Percentiles rank a stretch among this genome's conserved stretches.
phyloP scores from a whole-genome alignment of 2,113 vertebrate species.

The Channa argus region DNA sequence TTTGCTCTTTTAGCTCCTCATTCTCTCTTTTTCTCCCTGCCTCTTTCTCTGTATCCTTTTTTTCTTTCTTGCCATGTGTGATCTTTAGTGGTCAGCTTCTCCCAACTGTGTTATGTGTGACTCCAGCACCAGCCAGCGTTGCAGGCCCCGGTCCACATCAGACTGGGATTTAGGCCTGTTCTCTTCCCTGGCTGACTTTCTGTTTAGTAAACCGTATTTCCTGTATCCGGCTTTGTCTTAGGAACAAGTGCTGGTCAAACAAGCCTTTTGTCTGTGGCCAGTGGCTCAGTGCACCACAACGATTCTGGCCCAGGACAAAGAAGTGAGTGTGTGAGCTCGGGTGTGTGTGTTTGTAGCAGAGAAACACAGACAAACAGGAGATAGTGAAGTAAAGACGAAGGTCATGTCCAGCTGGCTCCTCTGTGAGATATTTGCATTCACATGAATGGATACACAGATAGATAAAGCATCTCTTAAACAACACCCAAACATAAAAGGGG shows the following conservation, averaged over 20 bases:
- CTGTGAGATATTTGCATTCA: conserved; percentile 30
- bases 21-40: background rate
- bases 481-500: background rate
- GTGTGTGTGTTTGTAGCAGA: conserved; percentile 36
- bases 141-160: conserved; percentile 67
- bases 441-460: conserved; percentile 20
- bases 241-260: conserved; percentile 89
- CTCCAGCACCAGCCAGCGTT: conserved; percentile 44
- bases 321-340: conserved; percentile 75
- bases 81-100: conserved; percentile 72
- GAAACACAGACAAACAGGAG: conserved; percentile 47
- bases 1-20: conserved; percentile 16
- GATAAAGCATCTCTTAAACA: conserved; percentile 13
- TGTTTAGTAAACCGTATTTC: conserved; percentile 83
- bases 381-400: conserved; percentile 31
- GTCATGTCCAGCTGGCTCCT: conserved; percentile 71
- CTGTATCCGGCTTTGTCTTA: conserved; percentile 86
- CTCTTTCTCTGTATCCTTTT: background rate
- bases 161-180: conserved; percentile 50
- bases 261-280: conserved; percentile 88
- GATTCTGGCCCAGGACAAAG: conserved; percentile 81
- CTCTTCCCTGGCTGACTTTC: conserved; percentile 60
- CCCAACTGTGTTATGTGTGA: conserved; percentile 68
- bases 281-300: conserved; percentile 83
- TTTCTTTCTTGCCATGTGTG: conserved; percentile 18